These are phyloP conservation scores for Rhingia campestris DNA, from an alignment of 2,888 invertebrate genomes.

Conservation along the genomic window DNA sequence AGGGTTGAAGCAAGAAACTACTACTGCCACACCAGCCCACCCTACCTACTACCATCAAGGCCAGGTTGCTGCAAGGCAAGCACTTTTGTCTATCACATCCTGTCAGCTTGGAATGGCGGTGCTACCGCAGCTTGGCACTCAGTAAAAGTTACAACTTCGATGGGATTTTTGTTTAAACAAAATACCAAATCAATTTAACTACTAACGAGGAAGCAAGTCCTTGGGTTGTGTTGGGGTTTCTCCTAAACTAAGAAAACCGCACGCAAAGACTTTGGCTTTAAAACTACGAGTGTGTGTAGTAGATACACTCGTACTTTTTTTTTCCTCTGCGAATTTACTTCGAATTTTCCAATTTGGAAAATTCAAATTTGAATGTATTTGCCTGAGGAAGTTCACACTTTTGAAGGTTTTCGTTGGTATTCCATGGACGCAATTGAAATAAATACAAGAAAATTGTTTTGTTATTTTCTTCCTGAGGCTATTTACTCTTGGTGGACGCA, in stretches of 20 bases:
- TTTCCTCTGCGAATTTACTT: slow-evolving; percentile 32
- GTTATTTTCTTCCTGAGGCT: too few species aligned
- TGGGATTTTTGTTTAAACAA: slow-evolving; percentile 37
- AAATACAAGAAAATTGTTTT: too few species aligned
- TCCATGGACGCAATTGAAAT: too few species aligned
- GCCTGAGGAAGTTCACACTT: background rate
- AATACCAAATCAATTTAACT: slow-evolving; percentile 43
- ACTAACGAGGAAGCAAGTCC: slow-evolving; percentile 1
- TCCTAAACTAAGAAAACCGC: background rate
- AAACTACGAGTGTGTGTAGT: too few species aligned
- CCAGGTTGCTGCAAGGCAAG: slow-evolving; percentile 6
- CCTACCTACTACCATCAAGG: too few species aligned
- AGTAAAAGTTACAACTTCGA: slow-evolving; percentile 36
- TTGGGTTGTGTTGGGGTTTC: background rate
- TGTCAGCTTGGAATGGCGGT: slow-evolving; percentile 9
- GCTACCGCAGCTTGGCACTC: background rate
- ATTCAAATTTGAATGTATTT: slow-evolving; percentile 33
- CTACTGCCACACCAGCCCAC: too few species aligned
- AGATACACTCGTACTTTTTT: slow-evolving; percentile 2
- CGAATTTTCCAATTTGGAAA: slow-evolving; percentile 36
- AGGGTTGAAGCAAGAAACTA: too few species aligned
- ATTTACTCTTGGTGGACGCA: too few species aligned
- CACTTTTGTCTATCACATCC: slow-evolving; percentile 27
- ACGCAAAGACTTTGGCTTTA: too few species aligned
- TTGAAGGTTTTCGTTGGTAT: too few species aligned